Conservation (phyloP, 2,888 invertebrate genomes). For the Leptinotarsa peninsularis region DNA sequence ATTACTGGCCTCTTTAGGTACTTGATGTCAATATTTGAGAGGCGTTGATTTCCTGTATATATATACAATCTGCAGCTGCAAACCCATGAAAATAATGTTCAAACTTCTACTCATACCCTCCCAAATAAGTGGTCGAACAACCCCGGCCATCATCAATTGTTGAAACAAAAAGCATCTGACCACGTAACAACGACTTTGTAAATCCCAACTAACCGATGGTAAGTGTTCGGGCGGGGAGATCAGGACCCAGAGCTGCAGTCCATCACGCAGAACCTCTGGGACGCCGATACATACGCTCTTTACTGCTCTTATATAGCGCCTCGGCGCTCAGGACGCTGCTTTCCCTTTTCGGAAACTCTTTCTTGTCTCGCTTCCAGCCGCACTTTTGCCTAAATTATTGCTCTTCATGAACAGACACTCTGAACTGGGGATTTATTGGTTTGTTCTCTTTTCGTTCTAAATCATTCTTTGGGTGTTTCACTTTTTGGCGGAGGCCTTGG, state of each 20-base stretch:
- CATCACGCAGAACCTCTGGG: conserved; percentile 58
- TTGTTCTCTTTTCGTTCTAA: neutral
- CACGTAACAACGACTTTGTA: conserved; percentile 58
- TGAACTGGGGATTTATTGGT: conserved; percentile 39
- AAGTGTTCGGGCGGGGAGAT: conserved; percentile 53
- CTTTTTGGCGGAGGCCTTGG: conserved; percentile 46
- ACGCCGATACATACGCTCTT: conserved; percentile 53
- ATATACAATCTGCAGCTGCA: too few species aligned
- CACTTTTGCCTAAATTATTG: conserved; percentile 57
- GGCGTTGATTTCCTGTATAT: too few species aligned
- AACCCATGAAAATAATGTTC: neutral
- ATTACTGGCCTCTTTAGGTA: too few species aligned
- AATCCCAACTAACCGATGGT: conserved; percentile 61
- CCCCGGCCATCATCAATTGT: conserved; percentile 19
- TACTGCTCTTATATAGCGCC: conserved; percentile 53
- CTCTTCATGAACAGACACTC: conserved; percentile 51
- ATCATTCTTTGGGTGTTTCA: neutral
- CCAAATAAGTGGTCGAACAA: neutral
- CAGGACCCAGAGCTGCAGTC: conserved; percentile 59
- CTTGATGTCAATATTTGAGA: too few species aligned
- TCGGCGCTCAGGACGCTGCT: conserved; percentile 46
- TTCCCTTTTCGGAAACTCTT: conserved; percentile 54
- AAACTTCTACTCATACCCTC: neutral
- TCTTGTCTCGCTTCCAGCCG: conserved; percentile 44
- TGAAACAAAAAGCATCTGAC: conserved; percentile 54